Base-by-base conservation (phyloP, 2,797 vertebrate genomes). In the Netta rufina region DNA sequence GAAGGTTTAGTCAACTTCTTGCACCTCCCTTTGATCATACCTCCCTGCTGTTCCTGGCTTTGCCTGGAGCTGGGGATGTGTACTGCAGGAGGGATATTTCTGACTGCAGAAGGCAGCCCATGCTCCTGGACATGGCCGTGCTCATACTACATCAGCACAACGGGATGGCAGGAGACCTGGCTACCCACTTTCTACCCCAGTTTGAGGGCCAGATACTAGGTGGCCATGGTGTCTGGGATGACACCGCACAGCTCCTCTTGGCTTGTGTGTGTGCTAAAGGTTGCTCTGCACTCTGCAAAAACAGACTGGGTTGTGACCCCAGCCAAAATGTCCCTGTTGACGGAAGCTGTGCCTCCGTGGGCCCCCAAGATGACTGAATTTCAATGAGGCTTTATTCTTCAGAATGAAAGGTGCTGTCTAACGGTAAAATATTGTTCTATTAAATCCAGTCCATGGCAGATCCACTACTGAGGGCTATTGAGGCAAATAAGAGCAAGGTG, bases 381-480 rank as follows among this genome's bases (percentile, higher is more conserved):
- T 97, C 96, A 96, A 94, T 95, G 93, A 94, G 84, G 82, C 84
- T 96, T 97, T 96, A 93, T 95, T 89, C 96, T 92, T 96, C 90
- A 96, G 80, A 91, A 56, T 96, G 94, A 95, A 97, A 92, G 94
- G 90, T 96, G 90, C 96, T 95, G 95, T 95, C 93, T 95, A 87
- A 85, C 58, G 33, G 92, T 95, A 96, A 97, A 97, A 97, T 96
- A 96, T 90, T 87, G 93, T 96, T 97, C 96, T 96, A 97, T 97
- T 97, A 97, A 94, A 94, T 95, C 93, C 93, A 94, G 90, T 89
- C 96, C 93, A 78, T 96, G 94, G 96, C 95, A 92, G 92, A 95
- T 96, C 95, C 94, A 93, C 96, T 96, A 93, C 96, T 66, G 96
- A 97, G 96, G 96, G 94, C 95, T 96, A 96, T 97, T 95, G 94